Conservation (phyloP, 2,888 invertebrate genomes). For the Tetheella fluctuosa region DNA sequence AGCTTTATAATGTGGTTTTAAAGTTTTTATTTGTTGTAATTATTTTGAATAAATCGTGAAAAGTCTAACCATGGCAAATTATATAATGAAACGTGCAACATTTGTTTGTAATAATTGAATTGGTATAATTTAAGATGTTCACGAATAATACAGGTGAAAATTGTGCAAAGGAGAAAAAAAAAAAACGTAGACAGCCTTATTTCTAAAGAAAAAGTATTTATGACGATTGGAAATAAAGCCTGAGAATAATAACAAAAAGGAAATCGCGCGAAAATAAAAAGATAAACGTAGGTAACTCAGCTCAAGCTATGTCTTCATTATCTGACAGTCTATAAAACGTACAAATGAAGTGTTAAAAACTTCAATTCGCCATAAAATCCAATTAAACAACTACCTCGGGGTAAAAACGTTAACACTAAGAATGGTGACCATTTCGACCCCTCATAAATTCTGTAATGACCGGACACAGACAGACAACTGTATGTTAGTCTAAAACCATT, state of each 20-base stretch:
- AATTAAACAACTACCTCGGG: background rate
- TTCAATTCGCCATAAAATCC: background rate
- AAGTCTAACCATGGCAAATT: background rate
- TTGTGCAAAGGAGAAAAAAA: too few species aligned
- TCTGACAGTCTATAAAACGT: background rate
- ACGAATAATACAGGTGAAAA: too few species aligned
- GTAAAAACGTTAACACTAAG: background rate
- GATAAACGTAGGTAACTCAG: background rate
- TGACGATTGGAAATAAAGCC: too few species aligned
- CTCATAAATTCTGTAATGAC: background rate
- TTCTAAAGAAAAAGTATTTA: too few species aligned
- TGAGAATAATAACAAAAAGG: background rate
- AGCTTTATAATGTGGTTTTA: background rate
- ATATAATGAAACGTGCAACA: background rate
- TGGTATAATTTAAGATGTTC: too few species aligned
- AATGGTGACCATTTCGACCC: slow-evolving; percentile 3
- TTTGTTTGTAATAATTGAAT: too few species aligned
- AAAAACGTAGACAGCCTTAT: too few species aligned
- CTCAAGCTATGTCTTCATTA: background rate
- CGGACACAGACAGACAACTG: slow-evolving; percentile 1
- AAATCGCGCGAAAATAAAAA: background rate
- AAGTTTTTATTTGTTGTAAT: background rate
- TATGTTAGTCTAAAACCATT: background rate
- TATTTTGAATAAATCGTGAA: background rate
- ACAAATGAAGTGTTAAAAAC: background rate